Conservation (phyloP, 2,888 invertebrate genomes). For the Sepioteuthis lessoniana region DNA sequence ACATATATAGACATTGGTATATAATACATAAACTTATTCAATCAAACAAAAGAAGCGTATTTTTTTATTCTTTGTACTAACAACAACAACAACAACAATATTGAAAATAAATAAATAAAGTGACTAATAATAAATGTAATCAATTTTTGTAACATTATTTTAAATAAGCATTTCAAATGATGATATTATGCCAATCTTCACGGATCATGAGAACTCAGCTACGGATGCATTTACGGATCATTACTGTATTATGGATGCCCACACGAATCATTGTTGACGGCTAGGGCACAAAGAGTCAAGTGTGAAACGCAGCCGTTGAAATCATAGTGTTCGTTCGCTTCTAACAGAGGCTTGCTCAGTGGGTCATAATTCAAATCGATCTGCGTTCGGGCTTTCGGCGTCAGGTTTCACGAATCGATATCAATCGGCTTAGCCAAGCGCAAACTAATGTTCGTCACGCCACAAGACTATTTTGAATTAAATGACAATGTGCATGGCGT, state of each 20-base stretch:
- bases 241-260: background rate
- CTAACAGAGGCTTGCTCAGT: background rate
- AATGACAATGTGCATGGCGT: slow-evolving; percentile 4
- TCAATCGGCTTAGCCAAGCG: slow-evolving; percentile 3
- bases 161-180: background rate
- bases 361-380: slow-evolving; percentile 33
- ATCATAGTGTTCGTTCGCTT: background rate
- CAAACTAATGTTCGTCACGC: background rate
- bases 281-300: background rate
- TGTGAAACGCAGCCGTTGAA: background rate
- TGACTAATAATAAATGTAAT: background rate
- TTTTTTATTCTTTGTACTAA: too few relatives aligned
- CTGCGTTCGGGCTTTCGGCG: slow-evolving; percentile 33
- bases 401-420: slow-evolving; percentile 14
- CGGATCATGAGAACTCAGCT: background rate
- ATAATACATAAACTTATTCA: too few relatives aligned
- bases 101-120: background rate
- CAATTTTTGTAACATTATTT: background rate
- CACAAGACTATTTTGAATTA: background rate
- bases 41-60: too few relatives aligned
- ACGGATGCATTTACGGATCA: slow-evolving; percentile 11
- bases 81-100: too few relatives aligned
- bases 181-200: background rate
- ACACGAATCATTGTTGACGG: slow-evolving; percentile 3
- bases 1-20: too few relatives aligned